Conservation (phyloP, 2,888 invertebrate genomes). For the Acleris cristana region DNA sequence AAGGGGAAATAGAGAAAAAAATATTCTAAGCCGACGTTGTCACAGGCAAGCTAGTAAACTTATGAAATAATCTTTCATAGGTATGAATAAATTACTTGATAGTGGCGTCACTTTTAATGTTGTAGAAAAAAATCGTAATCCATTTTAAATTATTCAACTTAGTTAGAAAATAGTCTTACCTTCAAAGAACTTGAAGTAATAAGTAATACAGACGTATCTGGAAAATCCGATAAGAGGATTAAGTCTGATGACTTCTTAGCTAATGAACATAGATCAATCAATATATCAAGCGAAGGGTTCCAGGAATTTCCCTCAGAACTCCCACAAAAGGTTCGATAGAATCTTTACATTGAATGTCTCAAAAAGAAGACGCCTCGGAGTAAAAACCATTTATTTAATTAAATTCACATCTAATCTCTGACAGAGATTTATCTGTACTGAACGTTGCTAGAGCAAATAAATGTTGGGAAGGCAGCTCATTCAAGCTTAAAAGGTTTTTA, state of each 20-base stretch:
- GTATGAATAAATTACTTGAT: too few species aligned
- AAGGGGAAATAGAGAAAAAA: too few species aligned
- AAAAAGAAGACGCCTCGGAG: slow-evolving; percentile 40
- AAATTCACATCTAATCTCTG: slow-evolving; percentile 43
- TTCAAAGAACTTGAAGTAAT: background rate
- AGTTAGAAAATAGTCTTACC: background rate
- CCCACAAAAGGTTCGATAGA: slow-evolving; percentile 12
- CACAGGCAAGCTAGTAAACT: too few species aligned
- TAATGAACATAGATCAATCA: slow-evolving; percentile 4
- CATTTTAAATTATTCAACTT: too few species aligned
- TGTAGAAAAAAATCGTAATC: too few species aligned
- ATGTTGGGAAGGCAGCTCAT: slow-evolving; percentile 2
- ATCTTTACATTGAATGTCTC: slow-evolving; percentile 31
- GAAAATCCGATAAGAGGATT: background rate
- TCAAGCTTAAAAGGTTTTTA: background rate
- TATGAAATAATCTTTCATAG: too few species aligned
- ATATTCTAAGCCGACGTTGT: too few species aligned
- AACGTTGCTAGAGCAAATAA: slow-evolving; percentile 20
- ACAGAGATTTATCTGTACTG: slow-evolving; percentile 41
- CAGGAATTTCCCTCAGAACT: background rate
- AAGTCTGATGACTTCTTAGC: background rate
- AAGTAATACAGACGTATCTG: background rate
- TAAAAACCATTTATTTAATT: slow-evolving; percentile 48
- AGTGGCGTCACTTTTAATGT: too few species aligned
- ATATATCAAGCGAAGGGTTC: slow-evolving; percentile 8